Evolutionary conservation across 2,888 invertebrate species (phyloP).

Genomic region (Acleris literana): DNA sequence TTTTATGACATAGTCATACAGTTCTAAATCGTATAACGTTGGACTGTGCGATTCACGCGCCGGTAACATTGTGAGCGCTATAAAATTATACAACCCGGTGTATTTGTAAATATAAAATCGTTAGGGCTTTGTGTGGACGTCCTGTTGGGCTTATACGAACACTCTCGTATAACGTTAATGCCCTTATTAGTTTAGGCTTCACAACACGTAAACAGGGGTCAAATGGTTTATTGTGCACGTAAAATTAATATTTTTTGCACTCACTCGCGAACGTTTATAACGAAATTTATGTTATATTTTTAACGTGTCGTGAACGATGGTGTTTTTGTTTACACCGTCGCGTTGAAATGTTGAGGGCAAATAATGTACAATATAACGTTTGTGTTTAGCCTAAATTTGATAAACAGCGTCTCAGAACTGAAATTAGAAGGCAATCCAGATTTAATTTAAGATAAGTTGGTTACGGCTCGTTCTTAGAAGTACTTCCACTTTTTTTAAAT

Average conservation of each 20-base stretch:
- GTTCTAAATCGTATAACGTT: conserved; percentile 12
- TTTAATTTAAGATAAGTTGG: too few relatives aligned
- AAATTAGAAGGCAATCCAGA: too few relatives aligned
- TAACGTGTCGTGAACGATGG: too few relatives aligned
- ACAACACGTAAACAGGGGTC: conserved; percentile 68
- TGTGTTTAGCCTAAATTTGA: too few relatives aligned
- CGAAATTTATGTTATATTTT: conserved; percentile 7
- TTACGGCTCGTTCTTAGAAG: too few relatives aligned
- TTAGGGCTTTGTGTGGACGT: conserved; percentile 65
- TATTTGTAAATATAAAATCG: conserved; percentile 73
- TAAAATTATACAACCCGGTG: conserved; percentile 69
- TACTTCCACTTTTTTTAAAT: too few relatives aligned
- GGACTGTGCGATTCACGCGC: conserved; percentile 1
- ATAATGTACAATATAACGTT: too few relatives aligned
- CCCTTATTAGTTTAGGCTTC: conserved; percentile 70
- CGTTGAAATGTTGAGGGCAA: not conserved
- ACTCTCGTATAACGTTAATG: conserved; percentile 68
- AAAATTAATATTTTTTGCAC: conserved; percentile 55
- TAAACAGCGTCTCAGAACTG: too few relatives aligned
- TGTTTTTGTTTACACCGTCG: too few relatives aligned
- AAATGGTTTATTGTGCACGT: conserved; percentile 62
- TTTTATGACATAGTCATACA: conserved; percentile 36
- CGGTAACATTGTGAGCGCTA: conserved; percentile 56
- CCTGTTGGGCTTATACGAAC: conserved; percentile 51
- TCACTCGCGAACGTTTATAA: conserved; percentile 31